phyloP scores from a whole-genome alignment of 2,888 invertebrate genomes.

The Protodeltote pygarga region DNA sequence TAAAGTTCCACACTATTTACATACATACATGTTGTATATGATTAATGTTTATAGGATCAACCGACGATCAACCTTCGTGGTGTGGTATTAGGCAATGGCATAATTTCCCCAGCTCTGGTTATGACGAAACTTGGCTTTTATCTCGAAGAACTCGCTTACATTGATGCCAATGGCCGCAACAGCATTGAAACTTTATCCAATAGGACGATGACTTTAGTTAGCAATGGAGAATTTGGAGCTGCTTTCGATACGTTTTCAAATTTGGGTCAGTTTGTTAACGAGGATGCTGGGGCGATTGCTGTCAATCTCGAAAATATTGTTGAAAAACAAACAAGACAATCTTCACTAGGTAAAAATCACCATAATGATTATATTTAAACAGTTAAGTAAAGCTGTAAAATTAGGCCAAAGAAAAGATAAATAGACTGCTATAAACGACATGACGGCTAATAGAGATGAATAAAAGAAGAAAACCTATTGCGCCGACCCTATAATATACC shows the following conservation, averaged over 20 bases:
- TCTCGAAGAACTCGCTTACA: slow-evolving; percentile 86
- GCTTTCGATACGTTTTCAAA: slow-evolving; percentile 89
- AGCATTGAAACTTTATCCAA: slow-evolving; percentile 85
- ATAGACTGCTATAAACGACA: no score
- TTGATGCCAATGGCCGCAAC: slow-evolving; percentile 88
- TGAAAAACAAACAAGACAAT: slow-evolving; percentile 56
- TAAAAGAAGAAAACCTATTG: no score
- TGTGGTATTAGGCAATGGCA: slow-evolving; percentile 93
- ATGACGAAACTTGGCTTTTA: slow-evolving; percentile 77
- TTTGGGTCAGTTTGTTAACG: slow-evolving; percentile 87
- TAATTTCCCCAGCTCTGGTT: slow-evolving; percentile 90
- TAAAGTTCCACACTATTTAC: no score
- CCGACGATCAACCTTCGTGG: slow-evolving; percentile 88
- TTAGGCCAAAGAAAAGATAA: no score
- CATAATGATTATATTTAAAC: not conserved
- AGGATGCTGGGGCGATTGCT: slow-evolving; percentile 88
- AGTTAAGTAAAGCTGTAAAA: no score
- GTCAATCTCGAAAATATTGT: slow-evolving; percentile 88
- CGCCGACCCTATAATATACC: no score
- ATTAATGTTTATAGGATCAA: no score
- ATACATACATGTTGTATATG: no score
- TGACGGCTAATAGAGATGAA: no score
- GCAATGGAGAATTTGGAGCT: slow-evolving; percentile 78
- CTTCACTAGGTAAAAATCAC: slow-evolving; percentile 11
- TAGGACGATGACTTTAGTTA: slow-evolving; percentile 80